phyloP scores from a whole-genome alignment of 2,797 vertebrate genomes.

The Luscinia luscinia region DNA sequence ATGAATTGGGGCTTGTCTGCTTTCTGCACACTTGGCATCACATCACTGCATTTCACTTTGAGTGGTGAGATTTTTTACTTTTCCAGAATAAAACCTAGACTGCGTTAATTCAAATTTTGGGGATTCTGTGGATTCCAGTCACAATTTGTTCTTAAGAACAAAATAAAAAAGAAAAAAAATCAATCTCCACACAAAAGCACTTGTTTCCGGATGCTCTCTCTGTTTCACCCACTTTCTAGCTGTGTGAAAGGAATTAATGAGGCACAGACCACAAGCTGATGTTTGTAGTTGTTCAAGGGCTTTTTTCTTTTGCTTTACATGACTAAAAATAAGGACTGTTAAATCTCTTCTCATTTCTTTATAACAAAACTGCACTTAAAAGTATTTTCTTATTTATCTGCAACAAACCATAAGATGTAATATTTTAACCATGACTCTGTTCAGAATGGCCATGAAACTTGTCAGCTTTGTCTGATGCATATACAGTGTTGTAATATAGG shows the following conservation, averaged over 20 bases:
- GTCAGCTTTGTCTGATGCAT: background rate
- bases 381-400: constrained; percentile 62
- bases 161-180: background rate
- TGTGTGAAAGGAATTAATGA: constrained; percentile 67
- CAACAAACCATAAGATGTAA: constrained; percentile 39
- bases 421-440: constrained; percentile 33
- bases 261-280: constrained; percentile 45
- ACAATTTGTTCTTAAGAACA: background rate
- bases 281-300: constrained; percentile 48
- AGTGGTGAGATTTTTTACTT: background rate
- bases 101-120: background rate
- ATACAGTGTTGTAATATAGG: background rate
- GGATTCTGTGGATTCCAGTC: background rate
- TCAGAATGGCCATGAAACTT: constrained; percentile 30
- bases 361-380: constrained; percentile 39
- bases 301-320: constrained; percentile 26
- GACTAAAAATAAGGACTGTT: constrained; percentile 25
- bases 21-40: background rate
- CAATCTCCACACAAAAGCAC: background rate
- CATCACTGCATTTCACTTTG: background rate
- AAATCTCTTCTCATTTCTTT: constrained; percentile 58
- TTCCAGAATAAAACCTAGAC: background rate
- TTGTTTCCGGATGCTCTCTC: constrained; percentile 31
- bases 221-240: constrained; percentile 30
- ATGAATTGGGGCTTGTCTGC: background rate